Base-by-base conservation (phyloP, 2,888 invertebrate species). In the Glaucopsyche alexis region DNA sequence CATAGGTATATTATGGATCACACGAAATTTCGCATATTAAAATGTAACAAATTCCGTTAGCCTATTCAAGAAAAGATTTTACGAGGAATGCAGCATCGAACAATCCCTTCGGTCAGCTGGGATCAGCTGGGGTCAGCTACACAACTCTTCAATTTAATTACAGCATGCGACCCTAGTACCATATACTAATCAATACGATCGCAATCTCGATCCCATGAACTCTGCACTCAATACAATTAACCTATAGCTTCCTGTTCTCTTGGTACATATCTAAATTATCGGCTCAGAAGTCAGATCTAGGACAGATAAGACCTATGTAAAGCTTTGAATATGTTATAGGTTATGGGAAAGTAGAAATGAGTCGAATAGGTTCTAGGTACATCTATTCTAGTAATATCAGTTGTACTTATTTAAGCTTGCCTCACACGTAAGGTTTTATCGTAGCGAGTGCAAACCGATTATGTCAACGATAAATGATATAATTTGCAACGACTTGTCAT, bases 241-340 rank as follows among this genome's bases (percentile, higher is more conserved):
- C 75, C 76, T 77, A 72, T 72, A 69, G 74, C 71, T 74, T 74
- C 76, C 73, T 71, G 76, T 75, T 76, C 76, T 76, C 76, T 76
- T 74, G 76, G 75, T 75, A 78, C 77, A 78, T 74, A 76, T 77
- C 77, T 78, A 78, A 78, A 78, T 78, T 78, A 78, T 66, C 66
- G 42, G 40, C 66, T 16, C 42, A 42, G n/a, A n/a, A n/a, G n/a
- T n/a, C n/a, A n/a, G 66, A 66, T 66, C 42, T 42, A 1, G 42
- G 42, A 66, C 42, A 42, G 42, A 42, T 42, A 55, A 16, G 55
- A 7, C 19, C n/a, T 55, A 60, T 60, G 55, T 55, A 19, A 55
- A 60, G 60, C 29, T 19, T 45, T 16, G 67, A 45, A 67, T 67
- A 42, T 67, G 67, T 67, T 67, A 67, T 67, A 67, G 29, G 65